Evolutionary conservation across 2,888 invertebrate species (phyloP).

Genomic region (Acrobasis suavella): DNA sequence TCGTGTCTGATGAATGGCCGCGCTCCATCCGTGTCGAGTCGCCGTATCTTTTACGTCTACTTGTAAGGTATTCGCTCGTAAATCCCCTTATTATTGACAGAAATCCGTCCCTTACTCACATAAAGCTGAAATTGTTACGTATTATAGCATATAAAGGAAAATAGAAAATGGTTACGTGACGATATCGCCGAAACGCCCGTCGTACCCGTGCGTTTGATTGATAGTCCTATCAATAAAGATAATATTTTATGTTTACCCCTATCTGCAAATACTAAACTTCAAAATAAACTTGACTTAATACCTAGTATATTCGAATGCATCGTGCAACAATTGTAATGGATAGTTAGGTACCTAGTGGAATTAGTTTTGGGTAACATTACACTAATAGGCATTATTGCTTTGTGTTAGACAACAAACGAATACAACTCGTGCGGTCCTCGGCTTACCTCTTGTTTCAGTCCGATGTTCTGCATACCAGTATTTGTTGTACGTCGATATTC

Average conservation of each 20-base stretch:
- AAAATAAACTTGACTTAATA: constrained; percentile 2
- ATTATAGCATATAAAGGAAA: constrained; percentile 61
- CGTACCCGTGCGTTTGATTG: constrained; percentile 28
- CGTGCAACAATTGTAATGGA: no score
- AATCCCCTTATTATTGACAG: constrained; percentile 59
- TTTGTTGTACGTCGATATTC: constrained; percentile 49
- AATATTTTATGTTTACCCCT: constrained; percentile 10
- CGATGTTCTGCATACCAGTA: constrained; percentile 45
- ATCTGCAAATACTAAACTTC: background rate
- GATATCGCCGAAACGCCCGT: constrained; percentile 36
- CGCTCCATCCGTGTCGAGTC: constrained; percentile 41
- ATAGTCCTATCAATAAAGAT: constrained; percentile 21
- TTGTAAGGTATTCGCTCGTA: constrained; percentile 53
- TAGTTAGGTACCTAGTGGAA: background rate
- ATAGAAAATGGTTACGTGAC: constrained; percentile 58
- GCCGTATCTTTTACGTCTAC: constrained; percentile 48
- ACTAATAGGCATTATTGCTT: constrained; percentile 6
- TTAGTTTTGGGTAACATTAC: constrained; percentile 5
- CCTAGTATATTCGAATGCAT: background rate
- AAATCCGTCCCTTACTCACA: constrained; percentile 54
- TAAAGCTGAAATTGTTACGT: constrained; percentile 59
- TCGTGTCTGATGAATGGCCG: constrained; percentile 25
- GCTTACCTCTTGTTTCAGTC: constrained; percentile 38
- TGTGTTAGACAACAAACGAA: constrained; percentile 3
- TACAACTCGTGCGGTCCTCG: constrained; percentile 4